Percentiles rank a stretch among this genome's conserved stretches.
Conservation (phyloP, 2,888 invertebrate species). For the Entomobrya proxima region DNA sequence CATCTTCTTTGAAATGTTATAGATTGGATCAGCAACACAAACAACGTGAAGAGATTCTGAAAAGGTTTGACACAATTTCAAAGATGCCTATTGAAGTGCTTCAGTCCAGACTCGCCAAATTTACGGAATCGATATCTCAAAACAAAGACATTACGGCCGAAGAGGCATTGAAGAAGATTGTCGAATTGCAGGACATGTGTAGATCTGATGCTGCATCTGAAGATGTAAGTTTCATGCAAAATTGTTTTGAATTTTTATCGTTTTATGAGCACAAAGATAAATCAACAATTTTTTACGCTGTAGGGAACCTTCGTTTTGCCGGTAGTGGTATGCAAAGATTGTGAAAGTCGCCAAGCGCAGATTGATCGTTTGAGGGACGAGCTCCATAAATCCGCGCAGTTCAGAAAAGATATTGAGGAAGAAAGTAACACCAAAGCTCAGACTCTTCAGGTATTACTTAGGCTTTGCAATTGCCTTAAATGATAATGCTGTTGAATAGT, state of each 20-base stretch:
- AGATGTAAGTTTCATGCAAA: slow-evolving; percentile 8
- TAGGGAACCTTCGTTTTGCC: slow-evolving; percentile 11
- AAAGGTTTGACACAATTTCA: slow-evolving; percentile 42
- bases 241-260: neutral
- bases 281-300: neutral
- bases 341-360: slow-evolving; percentile 80
- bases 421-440: slow-evolving; percentile 88
- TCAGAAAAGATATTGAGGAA: slow-evolving; percentile 86
- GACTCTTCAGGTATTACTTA: slow-evolving; percentile 77
- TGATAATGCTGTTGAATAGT: neutral
- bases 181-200: slow-evolving; percentile 41
- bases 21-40: slow-evolving; percentile 52
- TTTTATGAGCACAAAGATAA: neutral
- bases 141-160: slow-evolving; percentile 23
- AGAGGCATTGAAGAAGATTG: slow-evolving; percentile 40
- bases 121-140: slow-evolving; percentile 36
- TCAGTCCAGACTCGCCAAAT: slow-evolving; percentile 48
- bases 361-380: slow-evolving; percentile 80
- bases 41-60: slow-evolving; percentile 19
- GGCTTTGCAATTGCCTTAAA: neutral
- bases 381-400: slow-evolving; percentile 84
- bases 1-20: neutral
- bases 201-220: neutral
- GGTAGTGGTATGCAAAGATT: slow-evolving; percentile 82
- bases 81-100: slow-evolving; percentile 45